A percentile compares a stretch with the other conserved stretches of the same genome.
phyloP scores from a whole-genome alignment of 1,140 invertebrate genomes.

The Colletes gigas region DNA sequence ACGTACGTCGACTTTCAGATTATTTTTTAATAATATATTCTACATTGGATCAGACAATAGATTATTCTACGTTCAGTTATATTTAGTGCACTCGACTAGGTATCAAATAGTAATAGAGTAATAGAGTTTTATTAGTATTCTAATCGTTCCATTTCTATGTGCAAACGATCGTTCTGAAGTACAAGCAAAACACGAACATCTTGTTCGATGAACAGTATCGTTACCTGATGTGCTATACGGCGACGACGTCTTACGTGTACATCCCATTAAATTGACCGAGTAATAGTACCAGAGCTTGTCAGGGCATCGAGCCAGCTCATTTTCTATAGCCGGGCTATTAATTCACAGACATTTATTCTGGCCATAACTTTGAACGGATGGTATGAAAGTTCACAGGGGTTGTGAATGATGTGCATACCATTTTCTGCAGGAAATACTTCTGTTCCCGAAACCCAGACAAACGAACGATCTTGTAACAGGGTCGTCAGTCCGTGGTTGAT shows the following conservation, averaged over 20 bases:
- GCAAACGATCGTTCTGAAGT: slow-evolving; percentile 4
- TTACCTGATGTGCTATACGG: slow-evolving; percentile 11
- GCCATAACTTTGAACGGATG: slow-evolving; percentile 10
- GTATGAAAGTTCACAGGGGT: not conserved
- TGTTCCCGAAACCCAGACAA: not conserved
- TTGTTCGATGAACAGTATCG: not conserved
- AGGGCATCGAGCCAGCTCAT: slow-evolving; percentile 21
- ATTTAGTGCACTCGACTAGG: too few relatives aligned
- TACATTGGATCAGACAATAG: too few relatives aligned
- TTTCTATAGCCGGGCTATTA: slow-evolving; percentile 40
- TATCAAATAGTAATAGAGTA: too few relatives aligned
- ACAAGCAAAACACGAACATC: not conserved
- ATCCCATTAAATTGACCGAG: slow-evolving; percentile 24
- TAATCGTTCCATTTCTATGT: not conserved
- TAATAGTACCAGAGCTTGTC: slow-evolving; percentile 20
- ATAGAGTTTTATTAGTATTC: too few relatives aligned
- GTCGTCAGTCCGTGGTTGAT: not conserved
- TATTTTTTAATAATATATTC: too few relatives aligned
- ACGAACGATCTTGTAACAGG: not conserved
- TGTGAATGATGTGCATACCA: not conserved
- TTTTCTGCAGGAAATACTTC: not conserved
- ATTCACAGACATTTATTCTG: slow-evolving; percentile 44
- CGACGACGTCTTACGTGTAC: not conserved
- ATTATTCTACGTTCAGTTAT: too few relatives aligned
- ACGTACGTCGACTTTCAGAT: too few relatives aligned